phyloP scores from a whole-genome alignment of 2,113 vertebrate genomes.

The Paedocypris sp. region DNA sequence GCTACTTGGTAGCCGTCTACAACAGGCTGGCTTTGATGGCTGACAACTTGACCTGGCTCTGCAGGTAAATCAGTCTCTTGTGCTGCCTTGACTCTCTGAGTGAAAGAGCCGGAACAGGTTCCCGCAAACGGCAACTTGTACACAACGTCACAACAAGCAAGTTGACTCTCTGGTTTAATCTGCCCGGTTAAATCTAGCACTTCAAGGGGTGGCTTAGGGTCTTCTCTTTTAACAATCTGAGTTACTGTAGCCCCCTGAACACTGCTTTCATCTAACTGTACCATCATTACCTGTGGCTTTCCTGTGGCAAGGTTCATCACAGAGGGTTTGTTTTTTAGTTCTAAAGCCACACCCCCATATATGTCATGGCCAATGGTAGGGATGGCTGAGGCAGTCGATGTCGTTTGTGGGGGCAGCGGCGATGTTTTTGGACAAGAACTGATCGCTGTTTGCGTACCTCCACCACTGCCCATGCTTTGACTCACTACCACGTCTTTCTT shows the following conservation, averaged over 20 bases:
- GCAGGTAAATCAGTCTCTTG: conserved; percentile 59
- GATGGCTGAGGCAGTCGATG: conserved; percentile 37
- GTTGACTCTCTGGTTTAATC: conserved; percentile 81
- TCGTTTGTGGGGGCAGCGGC: conserved; percentile 57
- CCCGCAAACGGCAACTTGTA: conserved; percentile 91
- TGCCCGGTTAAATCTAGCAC: conserved; percentile 85
- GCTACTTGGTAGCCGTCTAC: conserved; percentile 55
- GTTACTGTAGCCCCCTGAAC: conserved; percentile 65
- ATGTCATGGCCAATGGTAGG: conserved; percentile 60
- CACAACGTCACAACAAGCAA: conserved; percentile 91
- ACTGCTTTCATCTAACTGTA: conserved; percentile 78
- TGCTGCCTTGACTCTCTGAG: conserved; percentile 65
- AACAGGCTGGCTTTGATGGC: conserved; percentile 53
- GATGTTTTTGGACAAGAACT: conserved; percentile 66
- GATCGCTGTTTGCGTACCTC: conserved; percentile 53
- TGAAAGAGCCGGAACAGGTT: conserved; percentile 78
- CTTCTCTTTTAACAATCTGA: conserved; percentile 78
- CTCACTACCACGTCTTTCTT: conserved; percentile 79
- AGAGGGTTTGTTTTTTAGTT: conserved; percentile 75
- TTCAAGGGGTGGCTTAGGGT: conserved; percentile 44
- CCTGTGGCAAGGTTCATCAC: conserved; percentile 66
- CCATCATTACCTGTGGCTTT: conserved; percentile 86
- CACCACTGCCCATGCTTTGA: conserved; percentile 63
- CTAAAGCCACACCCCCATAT: conserved; percentile 68
- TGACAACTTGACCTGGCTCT: conserved; percentile 48